Base-by-base conservation (phyloP, 2,888 invertebrate species). In the Chrysolina haemoptera region DNA sequence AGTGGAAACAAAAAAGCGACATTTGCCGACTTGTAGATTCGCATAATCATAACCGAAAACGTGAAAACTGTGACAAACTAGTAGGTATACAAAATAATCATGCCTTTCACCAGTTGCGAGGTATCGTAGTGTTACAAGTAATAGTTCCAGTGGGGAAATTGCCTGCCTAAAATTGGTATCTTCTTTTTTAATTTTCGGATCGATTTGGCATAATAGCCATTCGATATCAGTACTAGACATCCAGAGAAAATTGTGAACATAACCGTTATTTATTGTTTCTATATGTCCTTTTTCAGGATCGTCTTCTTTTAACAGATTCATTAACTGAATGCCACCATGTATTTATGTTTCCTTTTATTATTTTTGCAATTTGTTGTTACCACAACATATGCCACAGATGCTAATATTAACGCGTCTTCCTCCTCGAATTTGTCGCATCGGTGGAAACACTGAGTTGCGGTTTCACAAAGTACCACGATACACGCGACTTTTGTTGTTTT, bases 111-210 rank as follows among this genome's bases (percentile, higher is more conserved):
- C 40, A 14, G 40, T 62, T 62, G 62, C 62, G 12, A 62, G 27
- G 35, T 14, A 62, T 62, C 40, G 62, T n/a, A 62, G 40, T 62
- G 62, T 27, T 9, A 62, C 12, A 2, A 62, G 62, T 14, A 27
- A 27, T 62, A 27, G 40, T 62, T 62, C 59, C 62, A 62, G 10
- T 62, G 8, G 35, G 2, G 27, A 62, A 62, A 35, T 62, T 9
- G 35, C 62, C 27, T 62, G 40, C n/a, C 62, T n/a, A n/a, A n/a
- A n/a, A n/a, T n/a, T 62, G 9, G 35, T 62, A 62, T 62, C 62
- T 62, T 62, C 40, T 62, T 40, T 12, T 62, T 18, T 62, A 62
- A 20, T 62, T 62, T 62, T 16, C 20, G 27, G 27, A 27, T 18
- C 40, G 12, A 62, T 62, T 62, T 62, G 62, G 5, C 8, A 62